Conservation (phyloP, 2,888 invertebrate genomes). For the Lasioglossum villosulum region DNA sequence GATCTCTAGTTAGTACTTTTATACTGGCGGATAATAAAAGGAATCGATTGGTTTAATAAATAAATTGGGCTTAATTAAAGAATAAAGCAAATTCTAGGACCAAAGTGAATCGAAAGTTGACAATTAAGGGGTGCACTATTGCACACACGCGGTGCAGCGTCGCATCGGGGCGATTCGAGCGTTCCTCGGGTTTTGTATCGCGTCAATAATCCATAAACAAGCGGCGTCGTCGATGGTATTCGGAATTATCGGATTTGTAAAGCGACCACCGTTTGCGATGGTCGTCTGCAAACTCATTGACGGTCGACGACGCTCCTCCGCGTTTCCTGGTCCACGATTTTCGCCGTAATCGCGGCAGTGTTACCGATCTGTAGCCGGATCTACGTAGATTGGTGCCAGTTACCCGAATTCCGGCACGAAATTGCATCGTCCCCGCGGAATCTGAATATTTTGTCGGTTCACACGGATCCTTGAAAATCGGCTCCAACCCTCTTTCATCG, state of each 20-base stretch:
- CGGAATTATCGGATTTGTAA: constrained; percentile 77
- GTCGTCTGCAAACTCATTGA: constrained; percentile 64
- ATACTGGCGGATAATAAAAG: too few relatives aligned
- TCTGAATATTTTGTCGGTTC: constrained; percentile 23
- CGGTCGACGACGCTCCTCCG: constrained; percentile 17
- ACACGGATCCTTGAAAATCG: background rate
- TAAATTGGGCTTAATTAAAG: too few relatives aligned
- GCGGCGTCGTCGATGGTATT: constrained; percentile 66
- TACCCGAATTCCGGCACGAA: constrained; percentile 18
- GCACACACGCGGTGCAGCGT: background rate
- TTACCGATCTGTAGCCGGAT: constrained; percentile 19
- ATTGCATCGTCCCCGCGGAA: constrained; percentile 5
- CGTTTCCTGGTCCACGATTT: constrained; percentile 23
- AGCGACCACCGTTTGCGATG: constrained; percentile 64
- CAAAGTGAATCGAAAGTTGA: background rate
- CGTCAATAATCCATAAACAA: constrained; percentile 71
- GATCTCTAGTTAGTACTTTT: too few relatives aligned
- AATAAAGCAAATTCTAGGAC: background rate
- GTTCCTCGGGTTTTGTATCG: constrained; percentile 44
- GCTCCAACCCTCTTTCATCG: background rate
- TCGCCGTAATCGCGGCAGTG: constrained; percentile 44
- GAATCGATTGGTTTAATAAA: too few relatives aligned
- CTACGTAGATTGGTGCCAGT: constrained; percentile 32
- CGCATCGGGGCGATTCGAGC: constrained; percentile 7
- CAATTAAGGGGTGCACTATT: background rate